phyloP scores from a whole-genome alignment of 2,888 invertebrate species.

The Epinotia bilunana region DNA sequence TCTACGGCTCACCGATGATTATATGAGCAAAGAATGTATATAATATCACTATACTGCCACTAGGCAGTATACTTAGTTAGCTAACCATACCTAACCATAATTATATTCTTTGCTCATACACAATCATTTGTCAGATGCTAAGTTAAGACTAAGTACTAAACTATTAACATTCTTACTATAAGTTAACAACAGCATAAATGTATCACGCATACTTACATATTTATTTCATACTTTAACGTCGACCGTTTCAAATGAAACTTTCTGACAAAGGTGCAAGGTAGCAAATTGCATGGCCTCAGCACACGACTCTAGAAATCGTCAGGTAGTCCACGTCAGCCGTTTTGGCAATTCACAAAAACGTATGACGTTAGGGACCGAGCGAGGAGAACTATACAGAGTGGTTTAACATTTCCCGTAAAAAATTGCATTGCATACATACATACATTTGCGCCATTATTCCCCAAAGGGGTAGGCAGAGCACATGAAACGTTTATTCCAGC shows the following conservation, averaged over 20 bases:
- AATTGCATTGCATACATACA: no score
- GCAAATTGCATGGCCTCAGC: background rate
- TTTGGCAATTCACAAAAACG: slow-evolving; percentile 34
- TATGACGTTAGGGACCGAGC: slow-evolving; percentile 34
- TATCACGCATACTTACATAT: slow-evolving; percentile 24
- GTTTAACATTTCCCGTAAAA: background rate
- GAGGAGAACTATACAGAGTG: slow-evolving; percentile 7
- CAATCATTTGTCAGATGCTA: background rate
- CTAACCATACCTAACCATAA: no score
- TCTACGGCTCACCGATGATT: no score
- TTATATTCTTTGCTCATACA: no score
- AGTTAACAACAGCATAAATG: slow-evolving; percentile 19
- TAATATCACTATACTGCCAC: no score
- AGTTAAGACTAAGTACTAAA: background rate
- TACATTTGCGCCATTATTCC: no score
- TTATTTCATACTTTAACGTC: slow-evolving; percentile 15
- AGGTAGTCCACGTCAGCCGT: slow-evolving; percentile 29
- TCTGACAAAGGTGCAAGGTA: background rate
- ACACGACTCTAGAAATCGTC: slow-evolving; percentile 17
- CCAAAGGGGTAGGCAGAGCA: no score
- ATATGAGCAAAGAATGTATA: no score
- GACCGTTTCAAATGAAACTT: background rate
- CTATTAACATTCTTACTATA: slow-evolving; percentile 6
- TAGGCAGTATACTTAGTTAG: no score
- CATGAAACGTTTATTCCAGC: no score